Evolutionary conservation across 2,113 vertebrate species (phyloP), one percentile per base, ranked within the genome.

Genomic region (Telmatochromis sp.): DNA sequence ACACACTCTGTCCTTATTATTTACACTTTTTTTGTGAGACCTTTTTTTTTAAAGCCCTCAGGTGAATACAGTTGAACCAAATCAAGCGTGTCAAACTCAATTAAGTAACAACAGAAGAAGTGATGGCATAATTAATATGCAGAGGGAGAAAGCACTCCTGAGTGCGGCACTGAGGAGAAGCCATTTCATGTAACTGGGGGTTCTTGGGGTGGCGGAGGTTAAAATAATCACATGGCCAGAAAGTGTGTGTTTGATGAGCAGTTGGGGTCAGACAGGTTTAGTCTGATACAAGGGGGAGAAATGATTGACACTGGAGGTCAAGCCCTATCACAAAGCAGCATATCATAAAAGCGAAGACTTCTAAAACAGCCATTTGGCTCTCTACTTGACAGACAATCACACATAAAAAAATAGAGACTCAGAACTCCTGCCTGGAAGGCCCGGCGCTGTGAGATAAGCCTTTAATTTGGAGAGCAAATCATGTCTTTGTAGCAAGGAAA

Each of bases 271-370:
- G 54, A 87, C 68, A 28, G 89, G 73, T 88, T 83, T 65, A 33
- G 57, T 71, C 55, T 81, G 85, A 92, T 89, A 80, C 17, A 10
- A 85, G 78, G 58, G 65, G 60, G 80, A 51, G 65, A 12, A 68
- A 84, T 93, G 94, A 94, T 87, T 93, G 94, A 90, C 94, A 90
- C 35, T 7, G 7, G 53, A 35, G 92, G 90, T 90, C 87, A 58
- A 78, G 60, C 26, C 53, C 86, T 40, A 35, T 94, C 87, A 86
- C 87, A 87, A 89, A 92, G 85, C 21, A 13, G 80, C 21, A 60
- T 58, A 80, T 89, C 92, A 89, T 91, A 82, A 92, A 93, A 94
- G 89, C 8, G 5, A 57, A 53, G 73, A 89, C 89, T 91, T 93
- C 86, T 86, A 50, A 93, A 81, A 89, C 75, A 88, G 80, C 83